Evolutionary conservation across 2,113 vertebrate genomes (phyloP), one percentile per base, ranked within the genome.

Genomic region (Mormoops blainvillei): DNA sequence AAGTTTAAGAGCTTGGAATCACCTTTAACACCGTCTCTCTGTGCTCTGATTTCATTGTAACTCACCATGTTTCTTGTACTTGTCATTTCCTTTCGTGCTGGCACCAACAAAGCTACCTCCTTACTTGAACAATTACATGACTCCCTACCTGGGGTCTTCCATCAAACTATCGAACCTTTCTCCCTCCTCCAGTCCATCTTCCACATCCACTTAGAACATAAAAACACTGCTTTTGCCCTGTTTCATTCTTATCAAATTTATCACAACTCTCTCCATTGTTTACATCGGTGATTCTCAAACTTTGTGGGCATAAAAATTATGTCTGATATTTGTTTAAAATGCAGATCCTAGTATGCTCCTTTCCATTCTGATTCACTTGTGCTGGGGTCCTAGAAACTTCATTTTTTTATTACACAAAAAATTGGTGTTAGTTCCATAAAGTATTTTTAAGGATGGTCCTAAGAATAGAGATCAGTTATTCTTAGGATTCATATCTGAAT

Each of bases 291-390:
- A 67, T 68, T 78, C 31, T 90, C 50, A 76, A 58, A 41, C 14
- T 54, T 92, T 36, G 48, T 70, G 10, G 36, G n/a, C 58, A 45
- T 77, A 20, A 70, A 94, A 92, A 92, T 56, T 13, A 78, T 7
- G 5, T 48, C 73, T 73, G 38, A 45, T 76, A 80, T 74, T 70
- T 96, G 67, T 88, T 92, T 77, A 70, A 91, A 96, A 89, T 78
- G n/a, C 24, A 88, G 63, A 94, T 91, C 85, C 41, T 41, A 43
- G 26, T 43, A 87, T 85, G n/a, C 0, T 43, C 11, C 36, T 77
- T 84, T 18, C 8, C 13, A 28, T 54, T 74, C 33, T 84, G 41
- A 85, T 58, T 82, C 54, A 90, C 3, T 33, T 38, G 19, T 28
- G 2, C 13, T 52, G 15, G 43, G 2, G 15, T 54, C 19, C 52